Base-by-base conservation (phyloP, 2,888 invertebrate genomes). In the Lasioglossum leucozonium region DNA sequence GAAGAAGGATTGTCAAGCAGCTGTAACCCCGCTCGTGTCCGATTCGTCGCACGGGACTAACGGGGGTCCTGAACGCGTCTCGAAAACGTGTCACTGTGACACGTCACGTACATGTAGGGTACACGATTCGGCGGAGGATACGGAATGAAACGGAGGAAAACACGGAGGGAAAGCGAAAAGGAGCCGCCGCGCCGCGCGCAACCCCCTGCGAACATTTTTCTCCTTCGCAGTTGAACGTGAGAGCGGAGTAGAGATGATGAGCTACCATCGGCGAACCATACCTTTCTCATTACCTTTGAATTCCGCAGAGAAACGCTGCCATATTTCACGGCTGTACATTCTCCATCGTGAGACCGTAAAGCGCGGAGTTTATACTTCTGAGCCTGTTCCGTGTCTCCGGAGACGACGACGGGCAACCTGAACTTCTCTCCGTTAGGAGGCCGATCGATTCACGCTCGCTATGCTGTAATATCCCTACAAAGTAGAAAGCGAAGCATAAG, bases 1-100 rank as follows among this genome's bases (percentile, higher is more conserved):
- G 89, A 89, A 87, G 89, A 90, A 90, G 89, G 85, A 90, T 87
- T 75, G 83, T 82, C 83, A 69, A 81, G 85, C 90, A 90, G 90
- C 86, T 89, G 89, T 81, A 62, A 86, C 75, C 74, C 85, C 75
- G n/a, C 34, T 72, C 37, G 77, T 71, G 72, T 58, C 72, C 65
- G 81, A 77, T 85, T 81, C 72, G 58, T 34, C 78, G 74, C 72
- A 22, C 77, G 76, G 42, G 67, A 40, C 74, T 81, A 76, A 75
- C 86, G 75, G 77, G 72, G 77, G 72, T 18, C 67, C 37, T 73
- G 65, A 37, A 77, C 65, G 44, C 86, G 84, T 84, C 69, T n/a
- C 51, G 72, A 37, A 65, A 47, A 84, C 76, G 86, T 69, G 76
- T 82, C 77, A 51, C 37, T n/a, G 22, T 5, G 65, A 67, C 34